phyloP scores from a whole-genome alignment of 2,797 vertebrate species.

The Diplodus sargus region DNA sequence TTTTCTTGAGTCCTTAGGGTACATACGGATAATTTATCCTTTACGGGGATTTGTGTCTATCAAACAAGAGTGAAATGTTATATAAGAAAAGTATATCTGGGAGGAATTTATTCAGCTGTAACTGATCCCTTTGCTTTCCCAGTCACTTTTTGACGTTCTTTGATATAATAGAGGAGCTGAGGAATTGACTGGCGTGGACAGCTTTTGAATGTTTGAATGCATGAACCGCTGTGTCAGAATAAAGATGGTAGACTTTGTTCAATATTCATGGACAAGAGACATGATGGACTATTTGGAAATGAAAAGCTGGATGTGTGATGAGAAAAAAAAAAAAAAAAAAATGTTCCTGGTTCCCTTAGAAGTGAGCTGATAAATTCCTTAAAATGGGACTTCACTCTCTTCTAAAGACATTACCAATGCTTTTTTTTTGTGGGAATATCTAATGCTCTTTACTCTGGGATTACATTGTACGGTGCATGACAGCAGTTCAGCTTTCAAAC shows the following conservation, averaged over 20 bases:
- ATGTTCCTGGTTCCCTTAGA: conserved; percentile 6
- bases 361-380: conserved; percentile 22
- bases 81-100: conserved; percentile 80
- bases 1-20: conserved; percentile 72
- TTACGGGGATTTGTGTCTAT: conserved; percentile 80
- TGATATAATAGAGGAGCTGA: conserved; percentile 71
- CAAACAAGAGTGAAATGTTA: conserved; percentile 82
- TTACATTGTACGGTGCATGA: not conserved
- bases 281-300: conserved; percentile 66
- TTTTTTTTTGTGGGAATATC: conserved; percentile 19
- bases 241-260: conserved; percentile 58
- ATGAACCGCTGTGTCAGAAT: conserved; percentile 57
- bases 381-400: conserved; percentile 6
- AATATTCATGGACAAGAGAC: conserved; percentile 62
- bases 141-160: conserved; percentile 72
- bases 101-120: conserved; percentile 74
- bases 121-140: conserved; percentile 74
- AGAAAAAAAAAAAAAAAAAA: conserved; percentile 32
- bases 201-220: conserved; percentile 73
- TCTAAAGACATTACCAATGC: conserved; percentile 19
- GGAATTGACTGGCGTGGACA: conserved; percentile 71
- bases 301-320: conserved; percentile 35
- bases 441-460: conserved; percentile 16
- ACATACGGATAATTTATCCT: conserved; percentile 77
- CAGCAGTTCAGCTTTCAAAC: not conserved